phyloP scores from a whole-genome alignment of 2,888 invertebrate species.

The Pseudococcus longispinus region DNA sequence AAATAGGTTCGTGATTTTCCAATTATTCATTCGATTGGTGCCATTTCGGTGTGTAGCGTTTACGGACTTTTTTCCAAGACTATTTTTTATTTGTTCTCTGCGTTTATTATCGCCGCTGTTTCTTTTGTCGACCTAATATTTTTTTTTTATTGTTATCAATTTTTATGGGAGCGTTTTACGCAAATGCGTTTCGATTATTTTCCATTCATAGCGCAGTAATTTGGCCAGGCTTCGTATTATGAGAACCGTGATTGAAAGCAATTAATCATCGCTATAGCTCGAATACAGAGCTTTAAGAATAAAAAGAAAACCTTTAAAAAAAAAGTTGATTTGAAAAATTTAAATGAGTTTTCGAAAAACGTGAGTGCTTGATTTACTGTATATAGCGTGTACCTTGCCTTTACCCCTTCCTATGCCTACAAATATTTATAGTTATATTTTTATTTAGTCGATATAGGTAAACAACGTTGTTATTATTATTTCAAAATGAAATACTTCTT shows the following conservation, averaged over 20 bases:
- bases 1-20: not conserved
- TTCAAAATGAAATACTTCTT: not conserved
- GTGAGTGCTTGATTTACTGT: not conserved
- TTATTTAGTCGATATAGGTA: not conserved
- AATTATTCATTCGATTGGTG: not conserved
- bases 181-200: conserved; percentile 28
- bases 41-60: not conserved
- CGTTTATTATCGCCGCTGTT: not conserved
- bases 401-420: no score
- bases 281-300: not conserved
- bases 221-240: conserved; percentile 18
- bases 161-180: conserved; percentile 29
- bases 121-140: conserved; percentile 18
- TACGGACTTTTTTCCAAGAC: not conserved
- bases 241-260: conserved; percentile 11
- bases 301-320: conserved; percentile 8
- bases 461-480: not conserved
- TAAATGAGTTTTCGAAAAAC: not conserved
- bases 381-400: not conserved
- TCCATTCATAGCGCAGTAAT: conserved; percentile 19
- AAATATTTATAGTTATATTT: no score
- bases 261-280: conserved; percentile 19
- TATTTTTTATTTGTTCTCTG: conserved; percentile 2
- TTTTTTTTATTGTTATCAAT: conserved; percentile 42
- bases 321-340: not conserved